A percentile compares a stretch with the other conserved stretches of the same genome.
phyloP scores from a whole-genome alignment of 1,140 invertebrate species.

The Apolygus lucorum region DNA sequence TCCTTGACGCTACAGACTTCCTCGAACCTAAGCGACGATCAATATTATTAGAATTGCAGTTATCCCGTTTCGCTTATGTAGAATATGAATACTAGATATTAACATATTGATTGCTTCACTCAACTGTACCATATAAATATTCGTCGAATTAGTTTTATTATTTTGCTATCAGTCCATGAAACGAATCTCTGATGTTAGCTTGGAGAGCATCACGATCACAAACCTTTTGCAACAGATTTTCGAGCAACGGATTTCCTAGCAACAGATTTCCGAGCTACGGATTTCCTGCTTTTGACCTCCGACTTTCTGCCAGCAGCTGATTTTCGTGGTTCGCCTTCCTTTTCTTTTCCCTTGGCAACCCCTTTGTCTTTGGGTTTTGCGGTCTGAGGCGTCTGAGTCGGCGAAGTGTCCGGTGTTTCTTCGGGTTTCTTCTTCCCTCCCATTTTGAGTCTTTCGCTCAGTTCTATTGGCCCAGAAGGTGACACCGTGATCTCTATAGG shows the following conservation, averaged over 20 bases:
- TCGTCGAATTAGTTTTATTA: too few species aligned
- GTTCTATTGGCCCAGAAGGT: not conserved
- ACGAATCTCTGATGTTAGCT: too few species aligned
- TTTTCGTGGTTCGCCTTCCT: not conserved
- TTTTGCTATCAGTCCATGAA: too few species aligned
- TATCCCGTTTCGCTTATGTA: too few species aligned
- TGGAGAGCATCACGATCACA: too few species aligned
- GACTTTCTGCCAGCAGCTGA: not conserved
- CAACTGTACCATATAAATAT: too few species aligned
- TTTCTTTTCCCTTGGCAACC: too few species aligned
- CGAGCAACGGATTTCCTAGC: conserved; percentile 3
- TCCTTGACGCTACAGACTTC: not conserved
- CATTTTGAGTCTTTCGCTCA: not conserved
- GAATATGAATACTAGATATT: too few species aligned
- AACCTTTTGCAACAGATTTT: too few species aligned
- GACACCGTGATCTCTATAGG: conserved; percentile 18
- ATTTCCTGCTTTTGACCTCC: conserved; percentile 5
- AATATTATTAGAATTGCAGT: too few species aligned
- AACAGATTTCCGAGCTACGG: conserved; percentile 3
- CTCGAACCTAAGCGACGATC: too few species aligned
- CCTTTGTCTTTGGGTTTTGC: not conserved
- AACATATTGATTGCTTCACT: too few species aligned
- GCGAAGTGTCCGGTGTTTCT: not conserved
- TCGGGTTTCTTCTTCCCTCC: not conserved
- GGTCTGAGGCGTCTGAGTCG: not conserved